A percentile compares a stretch with the other conserved stretches of the same genome.
phyloP scores from a whole-genome alignment of 2,888 invertebrate species.

The Anodontia alba region DNA sequence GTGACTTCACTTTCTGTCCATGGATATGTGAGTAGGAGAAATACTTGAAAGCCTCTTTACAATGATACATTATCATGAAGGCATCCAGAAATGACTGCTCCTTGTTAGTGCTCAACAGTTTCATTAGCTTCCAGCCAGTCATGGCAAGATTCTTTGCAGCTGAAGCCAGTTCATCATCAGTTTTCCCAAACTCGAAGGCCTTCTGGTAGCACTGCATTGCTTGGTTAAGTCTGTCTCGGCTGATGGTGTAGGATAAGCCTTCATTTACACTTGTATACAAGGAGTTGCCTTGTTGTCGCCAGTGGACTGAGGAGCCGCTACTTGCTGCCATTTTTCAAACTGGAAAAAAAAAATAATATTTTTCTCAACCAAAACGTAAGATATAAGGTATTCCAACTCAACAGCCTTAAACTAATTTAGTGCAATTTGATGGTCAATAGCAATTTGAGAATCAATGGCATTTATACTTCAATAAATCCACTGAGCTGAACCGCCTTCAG shows the following conservation, averaged over 20 bases:
- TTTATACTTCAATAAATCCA: too few relatives aligned
- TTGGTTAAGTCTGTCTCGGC: constrained; percentile 41
- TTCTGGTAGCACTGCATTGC: constrained; percentile 52
- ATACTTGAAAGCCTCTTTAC: constrained; percentile 55
- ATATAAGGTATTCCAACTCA: too few relatives aligned
- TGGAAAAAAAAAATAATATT: not conserved
- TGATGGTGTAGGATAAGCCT: constrained; percentile 27
- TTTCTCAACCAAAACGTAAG: too few relatives aligned
- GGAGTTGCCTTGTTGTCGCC: constrained; percentile 44
- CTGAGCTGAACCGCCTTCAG: too few relatives aligned
- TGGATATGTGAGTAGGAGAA: constrained; percentile 45
- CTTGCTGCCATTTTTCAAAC: not conserved
- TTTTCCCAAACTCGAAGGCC: constrained; percentile 43
- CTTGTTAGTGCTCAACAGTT: constrained; percentile 7
- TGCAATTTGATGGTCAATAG: too few relatives aligned
- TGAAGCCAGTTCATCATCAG: constrained; percentile 45
- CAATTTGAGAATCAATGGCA: too few relatives aligned
- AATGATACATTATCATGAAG: constrained; percentile 39
- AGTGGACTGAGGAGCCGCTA: constrained; percentile 28
- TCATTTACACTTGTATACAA: constrained; percentile 39
- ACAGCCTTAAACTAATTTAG: too few relatives aligned
- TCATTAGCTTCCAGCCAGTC: constrained; percentile 47
- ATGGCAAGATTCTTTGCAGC: constrained; percentile 59
- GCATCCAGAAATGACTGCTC: constrained; percentile 23
- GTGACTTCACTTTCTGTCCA: constrained; percentile 40